phyloP scores from a whole-genome alignment of 2,797 vertebrate species.

The Clarias fuscus region DNA sequence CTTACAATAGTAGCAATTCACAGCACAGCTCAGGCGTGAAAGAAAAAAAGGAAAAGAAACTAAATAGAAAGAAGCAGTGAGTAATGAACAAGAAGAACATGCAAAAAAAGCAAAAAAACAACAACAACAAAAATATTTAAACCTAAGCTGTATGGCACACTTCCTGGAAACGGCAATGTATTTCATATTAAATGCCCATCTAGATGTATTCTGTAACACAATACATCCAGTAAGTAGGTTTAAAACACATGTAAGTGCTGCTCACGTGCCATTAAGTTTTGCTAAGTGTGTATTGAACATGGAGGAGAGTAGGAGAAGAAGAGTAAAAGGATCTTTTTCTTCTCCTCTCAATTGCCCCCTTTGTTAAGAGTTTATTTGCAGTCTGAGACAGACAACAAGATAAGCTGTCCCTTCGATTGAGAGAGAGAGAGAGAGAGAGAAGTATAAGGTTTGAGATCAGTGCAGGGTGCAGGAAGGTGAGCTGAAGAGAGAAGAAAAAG shows the following conservation, averaged over 20 bases:
- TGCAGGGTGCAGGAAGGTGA: background rate
- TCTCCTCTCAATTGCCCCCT: constrained; percentile 46
- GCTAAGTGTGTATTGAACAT: constrained; percentile 9
- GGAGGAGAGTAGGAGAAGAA: constrained; percentile 18
- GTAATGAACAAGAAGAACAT: background rate
- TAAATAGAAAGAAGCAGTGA: background rate
- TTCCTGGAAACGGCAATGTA: constrained; percentile 13
- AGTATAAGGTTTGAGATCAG: background rate
- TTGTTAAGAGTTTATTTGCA: constrained; percentile 49
- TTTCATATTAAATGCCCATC: constrained; percentile 22
- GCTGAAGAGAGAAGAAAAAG: background rate
- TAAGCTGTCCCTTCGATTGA: constrained; percentile 46
- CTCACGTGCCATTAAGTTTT: background rate
- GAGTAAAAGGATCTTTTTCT: constrained; percentile 8
- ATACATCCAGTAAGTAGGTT: constrained; percentile 16
- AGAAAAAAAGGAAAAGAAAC: background rate
- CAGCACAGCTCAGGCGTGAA: background rate
- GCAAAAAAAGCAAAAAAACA: background rate
- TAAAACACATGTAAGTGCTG: constrained; percentile 35
- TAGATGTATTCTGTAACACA: constrained; percentile 25
- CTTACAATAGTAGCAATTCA: background rate
- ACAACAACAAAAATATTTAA: background rate
- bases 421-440: background rate
- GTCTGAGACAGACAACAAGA: constrained; percentile 58
- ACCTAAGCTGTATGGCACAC: background rate